Evolutionary conservation across 2,113 vertebrate genomes (phyloP), one percentile per base, ranked within the genome.

Genomic region (Chaetops frenatus): DNA sequence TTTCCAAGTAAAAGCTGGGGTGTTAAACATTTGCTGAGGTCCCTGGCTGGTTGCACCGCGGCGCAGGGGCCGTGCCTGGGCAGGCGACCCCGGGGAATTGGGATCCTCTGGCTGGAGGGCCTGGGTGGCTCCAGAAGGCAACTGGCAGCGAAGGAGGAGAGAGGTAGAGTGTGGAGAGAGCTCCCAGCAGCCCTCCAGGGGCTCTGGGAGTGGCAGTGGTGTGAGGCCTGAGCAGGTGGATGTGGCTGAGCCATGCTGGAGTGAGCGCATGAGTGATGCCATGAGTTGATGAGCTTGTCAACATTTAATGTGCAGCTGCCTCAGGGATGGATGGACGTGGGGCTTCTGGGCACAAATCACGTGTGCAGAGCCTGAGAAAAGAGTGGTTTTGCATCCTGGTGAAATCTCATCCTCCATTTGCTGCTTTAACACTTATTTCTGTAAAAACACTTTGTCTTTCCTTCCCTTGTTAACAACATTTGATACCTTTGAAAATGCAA

Each of bases 1-100:
- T 97, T 94, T 88, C 64, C 95, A 81, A 95, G 92, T 93, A 50
- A 88, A 86, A 93, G 24, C 88, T 94, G 94, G 91, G 93, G 77
- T 88, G 40, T 67, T 88, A 92, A 94, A 83, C 67, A 66, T 78
- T 54, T 58, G 87, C 86, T 95, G 90, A 96, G 95, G 20, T 95
- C 44, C 76, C 17, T 88, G 95, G 96, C 94, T 96, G 78, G 10
- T 88, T 74, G 81, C 85, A 27, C 88, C 8, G 23, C 50, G 12
- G 51, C 13, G 35, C 92, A 81, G 81, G 85, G 90, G 92, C 67
- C 58, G 21, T 60, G 90, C 65, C 78, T 47, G 94, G 95, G 78
- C 90, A 29, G 71, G 73, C 56, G 28, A 58, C 95, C 91, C 91
- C 93, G 57, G 89, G 87, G 67, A 92, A 0, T 56, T 96, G n/a